Evolutionary conservation across 1,140 invertebrate species (phyloP).

Genomic region (Drosophila tropicalis): DNA sequence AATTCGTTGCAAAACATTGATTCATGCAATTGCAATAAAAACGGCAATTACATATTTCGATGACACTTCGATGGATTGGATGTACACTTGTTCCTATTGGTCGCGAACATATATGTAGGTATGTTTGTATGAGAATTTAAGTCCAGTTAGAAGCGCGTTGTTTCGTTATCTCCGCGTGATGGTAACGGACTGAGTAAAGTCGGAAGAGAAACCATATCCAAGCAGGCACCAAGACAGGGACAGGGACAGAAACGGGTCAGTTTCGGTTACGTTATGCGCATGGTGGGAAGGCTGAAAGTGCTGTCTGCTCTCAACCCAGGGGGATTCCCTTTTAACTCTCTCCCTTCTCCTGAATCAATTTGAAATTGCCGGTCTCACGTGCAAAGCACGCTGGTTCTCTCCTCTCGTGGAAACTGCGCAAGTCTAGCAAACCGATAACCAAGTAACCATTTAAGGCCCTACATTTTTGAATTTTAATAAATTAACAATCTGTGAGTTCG

Average conservation of each 20-base stretch:
- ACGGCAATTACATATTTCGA: slow-evolving; percentile 6
- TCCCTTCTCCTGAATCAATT: neutral
- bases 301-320: neutral
- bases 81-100: neutral
- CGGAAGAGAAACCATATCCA: slow-evolving; percentile 13
- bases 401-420: neutral
- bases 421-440: slow-evolving; percentile 2
- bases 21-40: neutral
- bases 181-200: slow-evolving; percentile 18
- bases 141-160: slow-evolving; percentile 10
- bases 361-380: slow-evolving; percentile 6
- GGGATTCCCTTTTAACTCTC: slow-evolving; percentile 9
- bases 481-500: no score
- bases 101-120: neutral
- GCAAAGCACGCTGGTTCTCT: neutral
- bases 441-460: no score
- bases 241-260: slow-evolving; percentile 10
- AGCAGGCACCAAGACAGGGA: neutral
- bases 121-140: neutral
- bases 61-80: slow-evolving; percentile 6
- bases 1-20: neutral
- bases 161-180: slow-evolving; percentile 22
- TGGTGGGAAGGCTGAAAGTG: slow-evolving; percentile 16
- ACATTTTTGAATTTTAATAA: no score
- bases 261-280: slow-evolving; percentile 2